These are phyloP conservation scores for Eunapius fragilis DNA, from an alignment of 37 sponge, comb jelly and placozoan species.

Conservation along the genomic window DNA sequence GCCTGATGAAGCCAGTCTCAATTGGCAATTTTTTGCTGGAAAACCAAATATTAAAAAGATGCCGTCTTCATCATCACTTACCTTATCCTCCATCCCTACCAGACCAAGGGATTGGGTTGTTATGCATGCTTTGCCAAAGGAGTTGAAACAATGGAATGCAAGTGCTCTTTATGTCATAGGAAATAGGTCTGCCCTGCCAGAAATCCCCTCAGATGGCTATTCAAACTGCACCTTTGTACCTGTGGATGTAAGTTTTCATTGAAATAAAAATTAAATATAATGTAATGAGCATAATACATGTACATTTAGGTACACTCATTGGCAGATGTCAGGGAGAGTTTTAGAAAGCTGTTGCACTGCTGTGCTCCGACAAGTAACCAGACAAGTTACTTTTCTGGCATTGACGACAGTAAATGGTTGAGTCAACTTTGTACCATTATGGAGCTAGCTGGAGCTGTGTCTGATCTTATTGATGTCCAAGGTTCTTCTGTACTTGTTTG, in stretches of 20 bases:
- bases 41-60: not conserved
- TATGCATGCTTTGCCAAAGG: conserved; percentile 57
- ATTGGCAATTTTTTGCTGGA: not conserved
- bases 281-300: not conserved
- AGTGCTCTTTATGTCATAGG: conserved; percentile 79
- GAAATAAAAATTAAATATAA: not conserved
- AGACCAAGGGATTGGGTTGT: conserved; percentile 75
- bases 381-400: conserved; percentile 37
- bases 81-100: conserved; percentile 69
- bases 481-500: conserved; percentile 88
- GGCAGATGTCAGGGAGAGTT: conserved; percentile 51
- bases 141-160: conserved; percentile 57
- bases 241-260: conserved; percentile 72
- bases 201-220: conserved; percentile 51
- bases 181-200: conserved; percentile 58
- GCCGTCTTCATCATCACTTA: conserved; percentile 12
- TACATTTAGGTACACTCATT: conserved; percentile 50
- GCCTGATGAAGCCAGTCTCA: not conserved
- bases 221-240: conserved; percentile 73
- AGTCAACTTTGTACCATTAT: conserved; percentile 69
- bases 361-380: conserved; percentile 58
- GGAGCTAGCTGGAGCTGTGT: conserved; percentile 86
- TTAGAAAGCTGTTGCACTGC: conserved; percentile 84
- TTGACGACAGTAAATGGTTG: conserved; percentile 81
- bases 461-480: conserved; percentile 87